A percentile compares a stretch with the other conserved stretches of the same genome.
Conservation (phyloP, 1,140 invertebrate genomes). For the Popillia japonica region DNA sequence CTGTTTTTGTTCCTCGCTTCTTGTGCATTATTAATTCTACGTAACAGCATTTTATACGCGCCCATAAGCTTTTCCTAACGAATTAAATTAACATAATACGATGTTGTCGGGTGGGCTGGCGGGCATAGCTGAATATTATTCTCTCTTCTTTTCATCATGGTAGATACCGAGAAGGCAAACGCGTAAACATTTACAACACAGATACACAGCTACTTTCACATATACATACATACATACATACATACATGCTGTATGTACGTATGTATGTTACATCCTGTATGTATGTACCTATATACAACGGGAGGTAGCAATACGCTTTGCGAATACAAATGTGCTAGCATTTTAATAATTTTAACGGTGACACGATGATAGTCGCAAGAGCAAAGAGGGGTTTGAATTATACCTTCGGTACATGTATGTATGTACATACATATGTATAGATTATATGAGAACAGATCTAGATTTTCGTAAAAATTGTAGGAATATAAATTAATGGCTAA, state of each 20-base stretch:
- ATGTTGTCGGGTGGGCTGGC: not conserved
- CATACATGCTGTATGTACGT: too few relatives aligned
- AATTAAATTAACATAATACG: slow-evolving; percentile 32
- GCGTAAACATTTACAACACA: not conserved
- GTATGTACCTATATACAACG: too few relatives aligned
- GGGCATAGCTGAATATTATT: not conserved
- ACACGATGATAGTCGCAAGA: not conserved
- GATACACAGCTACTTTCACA: too few relatives aligned
- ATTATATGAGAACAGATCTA: too few relatives aligned
- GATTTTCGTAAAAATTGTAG: too few relatives aligned
- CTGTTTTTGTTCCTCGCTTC: too few relatives aligned
- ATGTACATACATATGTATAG: too few relatives aligned
- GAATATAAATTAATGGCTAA: too few relatives aligned
- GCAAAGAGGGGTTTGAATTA: not conserved
- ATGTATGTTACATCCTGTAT: too few relatives aligned
- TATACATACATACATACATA: too few relatives aligned
- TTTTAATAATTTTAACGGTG: not conserved
- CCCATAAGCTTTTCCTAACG: not conserved
- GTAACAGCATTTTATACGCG: not conserved
- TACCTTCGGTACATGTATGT: too few relatives aligned
- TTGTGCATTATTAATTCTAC: slow-evolving; percentile 18
- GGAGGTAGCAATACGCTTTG: not conserved
- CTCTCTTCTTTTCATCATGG: not conserved
- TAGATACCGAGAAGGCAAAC: not conserved
- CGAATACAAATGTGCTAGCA: not conserved